Evolutionary conservation across 2,888 invertebrate species (phyloP).

Genomic region (Drosophila heteroneura): DNA sequence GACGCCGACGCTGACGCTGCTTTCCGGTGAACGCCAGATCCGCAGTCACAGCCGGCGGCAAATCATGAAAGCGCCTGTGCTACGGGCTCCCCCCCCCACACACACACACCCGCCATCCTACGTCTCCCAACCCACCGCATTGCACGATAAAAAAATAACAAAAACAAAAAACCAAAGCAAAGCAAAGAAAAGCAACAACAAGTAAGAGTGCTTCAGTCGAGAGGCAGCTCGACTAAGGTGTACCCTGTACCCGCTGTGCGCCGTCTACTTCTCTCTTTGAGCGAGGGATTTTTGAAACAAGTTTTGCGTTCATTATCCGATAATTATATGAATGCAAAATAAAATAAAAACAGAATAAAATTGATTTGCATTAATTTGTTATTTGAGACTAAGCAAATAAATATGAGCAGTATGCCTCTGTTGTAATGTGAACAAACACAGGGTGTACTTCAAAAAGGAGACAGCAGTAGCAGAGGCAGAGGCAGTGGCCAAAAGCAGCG

Average conservation of each 20-base stretch:
- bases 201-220: background rate
- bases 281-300: background rate
- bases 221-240: background rate
- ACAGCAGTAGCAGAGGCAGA: conserved; percentile 23
- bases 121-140: conserved; percentile 8
- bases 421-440: background rate
- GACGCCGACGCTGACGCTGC: conserved; percentile 55
- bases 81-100: conserved; percentile 15
- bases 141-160: conserved; percentile 35
- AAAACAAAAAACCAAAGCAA: conserved; percentile 10
- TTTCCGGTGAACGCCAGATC: conserved; percentile 71
- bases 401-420: background rate
- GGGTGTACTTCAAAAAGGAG: conserved; percentile 45
- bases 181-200: conserved; percentile 6
- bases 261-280: background rate
- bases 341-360: background rate
- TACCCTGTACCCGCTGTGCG: background rate
- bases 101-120: background rate
- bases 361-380: background rate
- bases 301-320: background rate
- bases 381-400: background rate
- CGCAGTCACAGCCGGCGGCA: conserved; percentile 70
- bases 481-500: conserved; percentile 25
- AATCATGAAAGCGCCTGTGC: conserved; percentile 73
- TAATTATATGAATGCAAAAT: background rate